Evolutionary conservation across 2,888 invertebrate species (phyloP).

Genomic region (Buathra laborator): DNA sequence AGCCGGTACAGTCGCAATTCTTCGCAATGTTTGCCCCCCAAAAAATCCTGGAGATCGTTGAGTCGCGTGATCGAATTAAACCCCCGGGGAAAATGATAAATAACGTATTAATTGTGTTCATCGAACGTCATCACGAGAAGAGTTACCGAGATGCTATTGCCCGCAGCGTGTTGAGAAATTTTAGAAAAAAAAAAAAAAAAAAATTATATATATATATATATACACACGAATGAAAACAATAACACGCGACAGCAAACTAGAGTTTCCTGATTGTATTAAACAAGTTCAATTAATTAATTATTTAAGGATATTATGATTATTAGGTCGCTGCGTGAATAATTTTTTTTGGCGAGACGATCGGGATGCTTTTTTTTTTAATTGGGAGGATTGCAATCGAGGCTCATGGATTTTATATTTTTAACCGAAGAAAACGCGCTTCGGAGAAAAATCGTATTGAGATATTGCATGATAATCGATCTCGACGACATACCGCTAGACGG

Average conservation of each 20-base stretch:
- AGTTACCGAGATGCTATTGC: slow-evolving; percentile 46
- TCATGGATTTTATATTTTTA: slow-evolving; percentile 36
- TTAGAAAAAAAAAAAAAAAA: slow-evolving; percentile 8
- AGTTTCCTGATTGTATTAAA: slow-evolving; percentile 74
- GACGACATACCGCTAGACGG: background rate
- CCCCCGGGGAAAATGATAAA: background rate
- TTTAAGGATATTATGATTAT: slow-evolving; percentile 45
- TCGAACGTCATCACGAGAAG: slow-evolving; percentile 31
- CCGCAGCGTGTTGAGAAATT: background rate
- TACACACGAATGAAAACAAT: background rate
- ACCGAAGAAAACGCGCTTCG: background rate
- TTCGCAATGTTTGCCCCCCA: background rate
- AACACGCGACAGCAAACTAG: slow-evolving; percentile 68
- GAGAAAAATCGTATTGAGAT: slow-evolving; percentile 3
- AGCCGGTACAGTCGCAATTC: background rate
- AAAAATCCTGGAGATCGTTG: background rate
- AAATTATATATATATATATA: slow-evolving; percentile 1
- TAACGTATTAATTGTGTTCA: background rate
- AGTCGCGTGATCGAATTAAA: background rate
- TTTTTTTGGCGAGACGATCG: slow-evolving; percentile 48
- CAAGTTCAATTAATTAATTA: slow-evolving; percentile 72
- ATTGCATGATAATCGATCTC: slow-evolving; percentile 10
- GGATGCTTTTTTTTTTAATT: background rate
- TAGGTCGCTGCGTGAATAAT: slow-evolving; percentile 23
- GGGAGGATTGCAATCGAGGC: slow-evolving; percentile 64